phyloP scores from a whole-genome alignment of 2,113 vertebrate species.

The Brachionichthys hirsutus region DNA sequence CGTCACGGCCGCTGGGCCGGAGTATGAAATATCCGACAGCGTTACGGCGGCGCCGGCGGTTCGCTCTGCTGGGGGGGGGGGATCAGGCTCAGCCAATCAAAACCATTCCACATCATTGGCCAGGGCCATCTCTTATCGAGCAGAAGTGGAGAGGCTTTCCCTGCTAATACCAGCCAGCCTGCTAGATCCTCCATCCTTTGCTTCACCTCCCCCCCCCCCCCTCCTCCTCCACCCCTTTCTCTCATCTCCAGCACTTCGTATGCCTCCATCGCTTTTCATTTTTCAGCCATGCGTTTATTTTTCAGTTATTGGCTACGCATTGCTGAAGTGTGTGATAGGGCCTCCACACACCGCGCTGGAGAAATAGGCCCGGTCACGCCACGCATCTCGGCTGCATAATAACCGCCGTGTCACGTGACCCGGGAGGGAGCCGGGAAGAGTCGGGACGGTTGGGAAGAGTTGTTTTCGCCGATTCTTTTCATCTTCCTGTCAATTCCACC shows the following conservation, averaged over 20 bases:
- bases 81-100: conserved; percentile 74
- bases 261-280: conserved; percentile 30
- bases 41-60: conserved; percentile 47
- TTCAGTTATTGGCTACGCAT: conserved; percentile 69
- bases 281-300: conserved; percentile 49
- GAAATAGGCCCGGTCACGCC: conserved; percentile 54
- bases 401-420: conserved; percentile 47
- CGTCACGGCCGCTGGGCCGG: conserved; percentile 46
- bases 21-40: conserved; percentile 67
- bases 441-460: conserved; percentile 15
- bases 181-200: conserved; percentile 57
- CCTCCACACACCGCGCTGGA: conserved; percentile 35
- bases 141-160: conserved; percentile 70
- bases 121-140: conserved; percentile 74
- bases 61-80: conserved; percentile 44
- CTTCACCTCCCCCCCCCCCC: conserved; percentile 37
- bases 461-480: conserved; percentile 5
- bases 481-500: neutral
- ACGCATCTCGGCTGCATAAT: conserved; percentile 58
- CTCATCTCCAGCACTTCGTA: conserved; percentile 16
- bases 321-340: conserved; percentile 64
- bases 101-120: conserved; percentile 76
- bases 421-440: conserved; percentile 26
- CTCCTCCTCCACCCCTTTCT: conserved; percentile 7
- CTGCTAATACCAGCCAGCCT: conserved; percentile 70